These are phyloP conservation scores for Spea bombifrons DNA, from an alignment of 2,113 vertebrate genomes.

Conservation along the genomic window DNA sequence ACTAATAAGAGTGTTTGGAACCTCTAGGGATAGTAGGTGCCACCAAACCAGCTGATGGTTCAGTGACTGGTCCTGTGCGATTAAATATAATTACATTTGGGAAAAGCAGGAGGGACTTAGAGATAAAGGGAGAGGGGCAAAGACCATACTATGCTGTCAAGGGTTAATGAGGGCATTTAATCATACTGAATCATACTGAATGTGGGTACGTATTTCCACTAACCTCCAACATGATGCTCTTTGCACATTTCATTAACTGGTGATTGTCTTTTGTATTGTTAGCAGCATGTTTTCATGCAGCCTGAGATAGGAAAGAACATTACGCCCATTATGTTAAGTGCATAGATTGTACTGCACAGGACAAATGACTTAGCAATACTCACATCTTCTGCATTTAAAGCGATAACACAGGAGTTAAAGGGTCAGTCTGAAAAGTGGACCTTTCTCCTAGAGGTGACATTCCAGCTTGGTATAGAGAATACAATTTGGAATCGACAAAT, in stretches of 20 bases:
- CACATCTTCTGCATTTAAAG: not conserved
- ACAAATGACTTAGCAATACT: not conserved
- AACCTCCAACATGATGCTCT: not conserved
- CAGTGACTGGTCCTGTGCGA: conserved; percentile 27
- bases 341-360: conserved; percentile 1
- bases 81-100: conserved; percentile 44
- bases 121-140: conserved; percentile 28
- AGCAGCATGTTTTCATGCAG: not conserved
- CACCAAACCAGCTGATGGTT: conserved; percentile 22
- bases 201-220: conserved; percentile 11
- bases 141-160: conserved; percentile 20
- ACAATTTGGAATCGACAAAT: no score
- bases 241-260: conserved; percentile 21
- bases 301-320: not conserved
- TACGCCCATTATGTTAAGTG: not conserved
- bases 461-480: no score
- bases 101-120: conserved; percentile 12
- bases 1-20: conserved; percentile 9
- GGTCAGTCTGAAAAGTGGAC: not conserved
- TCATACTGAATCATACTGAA: conserved; percentile 32
- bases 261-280: conserved; percentile 14
- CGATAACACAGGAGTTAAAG: not conserved
- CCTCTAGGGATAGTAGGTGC: conserved; percentile 9
- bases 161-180: conserved; percentile 29
- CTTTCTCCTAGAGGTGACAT: no score